These are phyloP conservation scores for Archips xylosteana DNA, from an alignment of 2,888 invertebrate species.

Conservation along the genomic window DNA sequence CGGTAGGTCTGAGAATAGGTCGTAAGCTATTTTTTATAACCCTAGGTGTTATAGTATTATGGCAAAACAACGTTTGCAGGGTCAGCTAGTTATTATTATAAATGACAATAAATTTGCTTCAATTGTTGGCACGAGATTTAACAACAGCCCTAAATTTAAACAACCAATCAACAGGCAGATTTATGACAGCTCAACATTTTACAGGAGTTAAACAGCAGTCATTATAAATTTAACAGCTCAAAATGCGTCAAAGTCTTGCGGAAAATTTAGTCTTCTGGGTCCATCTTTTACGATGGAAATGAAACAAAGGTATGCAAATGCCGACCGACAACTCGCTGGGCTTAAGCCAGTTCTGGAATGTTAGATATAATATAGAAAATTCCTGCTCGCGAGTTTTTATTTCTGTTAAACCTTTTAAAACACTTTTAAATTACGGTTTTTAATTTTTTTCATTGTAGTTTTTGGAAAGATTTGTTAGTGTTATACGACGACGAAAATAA, in stretches of 20 bases:
- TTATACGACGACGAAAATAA: too few relatives aligned
- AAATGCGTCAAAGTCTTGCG: slow-evolving; percentile 19
- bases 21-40: too few relatives aligned
- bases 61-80: too few relatives aligned
- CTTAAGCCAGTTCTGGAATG: slow-evolving; percentile 1
- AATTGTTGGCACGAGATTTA: not conserved
- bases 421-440: too few relatives aligned
- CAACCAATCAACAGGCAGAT: not conserved
- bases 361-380: slow-evolving; percentile 3
- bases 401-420: not conserved
- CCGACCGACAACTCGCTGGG: slow-evolving; percentile 15
- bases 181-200: slow-evolving; percentile 20
- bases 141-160: not conserved
- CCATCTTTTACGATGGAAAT: slow-evolving; percentile 35
- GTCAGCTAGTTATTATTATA: not conserved
- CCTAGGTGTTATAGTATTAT: too few relatives aligned
- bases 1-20: too few relatives aligned
- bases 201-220: slow-evolving; percentile 20
- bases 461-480: too few relatives aligned
- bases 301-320: slow-evolving; percentile 40
- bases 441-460: too few relatives aligned
- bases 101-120: not conserved
- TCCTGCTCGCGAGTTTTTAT: not conserved
- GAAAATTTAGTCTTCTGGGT: slow-evolving; percentile 18
- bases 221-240: slow-evolving; percentile 29